Evolutionary conservation across 2,888 invertebrate species (phyloP), one percentile per base, ranked within the genome.

Genomic region (Dromius quadrimaculatus): DNA sequence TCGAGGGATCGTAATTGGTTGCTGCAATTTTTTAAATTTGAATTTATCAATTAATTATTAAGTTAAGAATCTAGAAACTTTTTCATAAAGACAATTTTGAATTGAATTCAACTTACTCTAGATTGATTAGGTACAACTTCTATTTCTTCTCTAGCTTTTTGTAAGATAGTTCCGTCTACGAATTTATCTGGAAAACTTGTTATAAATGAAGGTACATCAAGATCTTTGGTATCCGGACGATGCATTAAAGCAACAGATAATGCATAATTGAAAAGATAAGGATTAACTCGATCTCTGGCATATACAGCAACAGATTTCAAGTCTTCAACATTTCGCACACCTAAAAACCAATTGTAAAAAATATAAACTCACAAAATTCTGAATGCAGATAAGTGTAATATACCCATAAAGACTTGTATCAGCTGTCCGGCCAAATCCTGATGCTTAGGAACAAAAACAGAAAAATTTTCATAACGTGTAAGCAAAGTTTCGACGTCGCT

Each of bases 181-280:
- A 92, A 95, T 81, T 92, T 92, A 78, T 91, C 90, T 0, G 95
- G 95, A 80, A 95, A 93, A 0, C 89, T 85, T 80, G 93, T 91
- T 36, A 89, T 88, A 74, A 94, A 88, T 0, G 92, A 88, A 0
- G 94, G 94, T 57, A 92, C 80, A 61, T 87, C 85, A 13, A 94
- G 77, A 45, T 89, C 86, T 76, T 88, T 88, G 1, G 92, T 91
- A 78, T 93, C 92, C 0, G 82, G 80, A 5, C 92, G 87, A 83
- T 93, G 92, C 76, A 92, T 85, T 17, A 93, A 81, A 0, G 92
- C 91, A 5, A 94, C 92, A 0, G 92, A 89, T 38, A 89, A 87
- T 45, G 90, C 88, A 79, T 94, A 94, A 80, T 93, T 90, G 83
- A 92, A 95, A 74, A 95, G 81, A 74, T 91, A 89, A 0, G 94